Percentiles rank a stretch among this genome's conserved stretches.
Conservation (phyloP, 2,888 invertebrate genomes). For the Pammene aurita region DNA sequence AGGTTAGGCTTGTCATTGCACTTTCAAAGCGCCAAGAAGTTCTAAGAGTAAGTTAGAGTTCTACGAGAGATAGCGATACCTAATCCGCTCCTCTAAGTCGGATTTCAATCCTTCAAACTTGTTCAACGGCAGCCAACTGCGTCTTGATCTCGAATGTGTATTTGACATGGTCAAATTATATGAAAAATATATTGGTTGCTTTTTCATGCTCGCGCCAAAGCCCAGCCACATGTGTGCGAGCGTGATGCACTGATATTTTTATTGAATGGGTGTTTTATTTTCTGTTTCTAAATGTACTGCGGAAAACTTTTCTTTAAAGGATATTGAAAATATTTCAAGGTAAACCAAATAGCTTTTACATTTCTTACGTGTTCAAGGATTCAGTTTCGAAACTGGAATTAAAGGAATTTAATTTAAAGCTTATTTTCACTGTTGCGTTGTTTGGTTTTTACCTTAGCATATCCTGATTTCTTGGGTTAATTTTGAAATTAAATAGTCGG, state of each 20-base stretch:
- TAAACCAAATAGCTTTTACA: slow-evolving; percentile 6
- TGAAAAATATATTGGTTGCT: not conserved
- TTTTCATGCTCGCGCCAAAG: no score
- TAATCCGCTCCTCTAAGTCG: slow-evolving; percentile 15
- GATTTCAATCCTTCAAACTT: slow-evolving; percentile 34
- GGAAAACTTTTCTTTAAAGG: not conserved
- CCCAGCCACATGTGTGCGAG: not conserved
- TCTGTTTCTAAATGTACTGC: not conserved
- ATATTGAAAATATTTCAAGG: slow-evolving; percentile 14
- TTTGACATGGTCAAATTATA: not conserved
- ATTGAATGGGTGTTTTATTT: not conserved
- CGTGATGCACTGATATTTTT: not conserved
- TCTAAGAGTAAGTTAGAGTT: slow-evolving; percentile 2
- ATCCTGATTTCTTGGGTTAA: no score
- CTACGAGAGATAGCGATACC: slow-evolving; percentile 1
- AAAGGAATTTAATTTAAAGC: not conserved
- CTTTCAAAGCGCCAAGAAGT: not conserved
- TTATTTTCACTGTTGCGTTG: not conserved
- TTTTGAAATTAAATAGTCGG: no score
- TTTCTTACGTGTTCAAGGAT: slow-evolving; percentile 3
- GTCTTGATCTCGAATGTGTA: not conserved
- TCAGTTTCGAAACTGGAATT: slow-evolving; percentile 3
- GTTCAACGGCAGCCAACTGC: slow-evolving; percentile 15
- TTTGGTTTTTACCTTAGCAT: not conserved
- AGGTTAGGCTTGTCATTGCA: not conserved